These are phyloP conservation scores for Trichogramma dendrolimi DNA, from an alignment of 2,888 invertebrate species.

Conservation along the genomic window DNA sequence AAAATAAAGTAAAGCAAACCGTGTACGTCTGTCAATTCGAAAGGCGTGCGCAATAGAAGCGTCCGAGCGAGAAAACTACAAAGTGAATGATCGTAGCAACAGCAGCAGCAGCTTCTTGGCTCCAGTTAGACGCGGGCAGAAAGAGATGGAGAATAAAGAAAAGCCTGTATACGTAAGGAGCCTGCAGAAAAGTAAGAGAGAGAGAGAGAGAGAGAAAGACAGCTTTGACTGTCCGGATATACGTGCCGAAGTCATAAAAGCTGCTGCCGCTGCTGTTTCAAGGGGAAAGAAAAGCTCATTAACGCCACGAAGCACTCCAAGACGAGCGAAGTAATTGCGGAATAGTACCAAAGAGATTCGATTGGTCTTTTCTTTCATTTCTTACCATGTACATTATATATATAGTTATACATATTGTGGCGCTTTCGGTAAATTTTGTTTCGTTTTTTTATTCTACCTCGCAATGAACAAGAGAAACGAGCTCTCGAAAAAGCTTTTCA, in stretches of 20 bases:
- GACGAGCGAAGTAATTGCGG: slow-evolving; percentile 33
- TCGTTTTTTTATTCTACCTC: slow-evolving; percentile 5
- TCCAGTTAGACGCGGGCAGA: not conserved
- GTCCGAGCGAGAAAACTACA: slow-evolving; percentile 9
- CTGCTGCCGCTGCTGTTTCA: slow-evolving; percentile 13
- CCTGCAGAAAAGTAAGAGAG: not conserved
- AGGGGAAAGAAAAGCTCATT: slow-evolving; percentile 32
- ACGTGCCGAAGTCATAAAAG: slow-evolving; percentile 28
- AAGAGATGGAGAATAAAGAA: not conserved
- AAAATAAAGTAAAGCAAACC: no score
- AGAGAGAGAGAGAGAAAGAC: slow-evolving; percentile 1
- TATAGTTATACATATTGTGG: not conserved
- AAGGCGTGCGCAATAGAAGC: not conserved
- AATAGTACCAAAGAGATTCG: slow-evolving; percentile 27
- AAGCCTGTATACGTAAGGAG: not conserved
- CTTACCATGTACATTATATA: not conserved
- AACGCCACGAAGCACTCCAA: slow-evolving; percentile 32
- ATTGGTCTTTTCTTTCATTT: slow-evolving; percentile 19
- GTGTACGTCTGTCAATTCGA: no score
- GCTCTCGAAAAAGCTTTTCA: slow-evolving; percentile 21
- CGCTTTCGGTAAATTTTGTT: slow-evolving; percentile 7
- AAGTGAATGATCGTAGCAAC: slow-evolving; percentile 5
- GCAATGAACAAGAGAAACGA: slow-evolving; percentile 19
- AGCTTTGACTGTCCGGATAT: slow-evolving; percentile 18
- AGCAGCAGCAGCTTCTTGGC: no score